Evolutionary conservation across 2,797 vertebrate genomes (phyloP), one percentile per base, ranked within the genome.

Genomic region (Microctenopoma stevenorrisi): DNA sequence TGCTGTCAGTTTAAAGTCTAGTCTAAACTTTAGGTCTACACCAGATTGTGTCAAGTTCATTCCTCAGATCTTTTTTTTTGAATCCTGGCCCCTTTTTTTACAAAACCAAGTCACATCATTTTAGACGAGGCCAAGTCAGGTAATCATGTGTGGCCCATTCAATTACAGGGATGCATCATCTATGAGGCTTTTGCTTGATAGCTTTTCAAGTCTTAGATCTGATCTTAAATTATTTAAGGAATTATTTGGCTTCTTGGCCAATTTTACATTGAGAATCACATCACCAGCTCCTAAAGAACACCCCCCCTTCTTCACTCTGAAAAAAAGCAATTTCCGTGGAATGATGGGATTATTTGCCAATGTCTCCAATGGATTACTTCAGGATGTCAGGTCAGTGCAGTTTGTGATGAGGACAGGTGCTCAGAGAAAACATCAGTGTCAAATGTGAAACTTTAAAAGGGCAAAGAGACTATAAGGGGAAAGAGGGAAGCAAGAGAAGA

Each of bases 221-320:
- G 46, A 37, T 38, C 28, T 48, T 26, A 44, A 30, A 18, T 63
- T n/a, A 91, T 91, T 89, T 86, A 89, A 88, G 85, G 48, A 58
- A 63, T 67, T 38, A 38, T 4, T 38, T 33, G 4, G 30, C 30
- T 15, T 42, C 55, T 9, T 33, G 6, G 13, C 42, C 14, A 2
- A 30, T 69, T 74, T 58, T 53, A 60, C 47, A 63, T 67, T 65
- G 16, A 47, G 12, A 59, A 40, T 55, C 54, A 63, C 16, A 15
- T 11, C 50, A 54, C n/a, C 57, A 16, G 3, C 33, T 49, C 49
- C 53, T 43, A 5, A 40, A 60, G 22, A 48, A n/a, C 26, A 13
- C 11, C 5, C 49, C 42, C 58, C n/a, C 26, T 14, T 7, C 40
- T 14, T 60, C 55, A 22, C 1, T 3, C 0, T 44, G 30, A 33